A percentile compares a stretch with the other conserved stretches of the same genome.
These are phyloP conservation scores for Oligia fasciuncula DNA, from an alignment of 2,888 invertebrate genomes.

Conservation along the genomic window DNA sequence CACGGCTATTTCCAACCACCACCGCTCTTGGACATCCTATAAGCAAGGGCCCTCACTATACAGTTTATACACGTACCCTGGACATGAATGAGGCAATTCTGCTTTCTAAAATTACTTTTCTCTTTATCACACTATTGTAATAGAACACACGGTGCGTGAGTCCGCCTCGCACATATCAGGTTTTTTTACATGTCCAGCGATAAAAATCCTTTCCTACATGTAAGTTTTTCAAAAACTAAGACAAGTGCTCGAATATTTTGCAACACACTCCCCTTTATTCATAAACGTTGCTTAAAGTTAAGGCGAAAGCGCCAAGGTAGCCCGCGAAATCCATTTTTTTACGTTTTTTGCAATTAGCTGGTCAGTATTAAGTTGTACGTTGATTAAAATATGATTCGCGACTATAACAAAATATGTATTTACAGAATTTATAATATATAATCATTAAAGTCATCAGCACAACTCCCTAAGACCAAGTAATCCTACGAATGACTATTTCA, in stretches of 20 bases:
- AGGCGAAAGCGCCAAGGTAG: too few relatives aligned
- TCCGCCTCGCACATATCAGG: background rate
- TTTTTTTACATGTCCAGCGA: background rate
- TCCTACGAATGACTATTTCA: too few relatives aligned
- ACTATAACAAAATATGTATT: too few relatives aligned
- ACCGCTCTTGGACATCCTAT: background rate
- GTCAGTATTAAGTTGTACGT: too few relatives aligned
- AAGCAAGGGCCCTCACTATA: background rate
- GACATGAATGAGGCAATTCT: background rate
- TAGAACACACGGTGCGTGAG: background rate
- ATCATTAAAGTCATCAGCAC: too few relatives aligned
- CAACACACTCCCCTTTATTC: background rate
- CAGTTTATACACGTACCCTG: background rate
- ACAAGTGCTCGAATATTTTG: slow-evolving; percentile 10
- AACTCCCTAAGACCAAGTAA: too few relatives aligned
- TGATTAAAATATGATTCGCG: too few relatives aligned
- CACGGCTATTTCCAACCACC: background rate
- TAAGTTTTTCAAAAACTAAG: background rate
- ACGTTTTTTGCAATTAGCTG: too few relatives aligned
- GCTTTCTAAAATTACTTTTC: background rate
- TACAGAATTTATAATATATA: too few relatives aligned
- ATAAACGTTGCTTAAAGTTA: too few relatives aligned
- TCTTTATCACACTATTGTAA: background rate
- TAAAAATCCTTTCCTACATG: slow-evolving; percentile 3
- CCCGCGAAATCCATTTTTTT: too few relatives aligned